Base-by-base conservation (phyloP, 1,140 invertebrate genomes). In the Sycophila sp. region DNA sequence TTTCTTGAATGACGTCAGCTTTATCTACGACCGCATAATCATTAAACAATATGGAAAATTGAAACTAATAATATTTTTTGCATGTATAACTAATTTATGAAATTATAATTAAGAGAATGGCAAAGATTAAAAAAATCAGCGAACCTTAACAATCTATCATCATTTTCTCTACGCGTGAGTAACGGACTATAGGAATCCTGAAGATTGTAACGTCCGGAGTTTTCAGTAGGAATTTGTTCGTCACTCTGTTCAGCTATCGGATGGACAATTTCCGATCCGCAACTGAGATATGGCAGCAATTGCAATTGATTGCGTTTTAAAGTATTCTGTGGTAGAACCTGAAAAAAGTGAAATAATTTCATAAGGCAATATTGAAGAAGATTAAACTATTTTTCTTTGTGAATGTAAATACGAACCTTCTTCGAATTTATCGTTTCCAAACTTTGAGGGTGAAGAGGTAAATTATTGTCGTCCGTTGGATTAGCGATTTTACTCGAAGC, bases 201-300 rank as follows among this genome's bases (percentile, higher is more conserved):
- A 15, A 83, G 67, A 45, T 77, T 81, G 34, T 73, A 83, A 49
- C 77, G 78, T 17, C 77, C 77, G 10, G 80, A 75, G 74, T 76
- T 86, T 64, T 85, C 84, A 73, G 83, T 81, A 58, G 78, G 73
- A 68, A 85, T 84, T 85, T 92, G 93, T 83, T 94, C 93, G 79
- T 94, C 93, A 19, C 90, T 92, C 78, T 94, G 92, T 85, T 95
- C 93, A 3, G 91, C 93, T 77, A 95, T 94, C 1, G 93, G 92
- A 84, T 94, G 93, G 0, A 94, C 93, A 24, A 94, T 92, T 80
- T 94, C 92, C 40, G 91, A 92, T 51, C 91, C 90, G 77, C 91
- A 92, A 62, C 89, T 90, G 40, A 90, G 82, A 82, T 91, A 92
- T 17, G 90, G 90, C 75, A 89, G 86, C 76, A 89, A 76, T 60